Base-by-base conservation (phyloP, 2,888 invertebrate genomes). In the Brenthis daphne region DNA sequence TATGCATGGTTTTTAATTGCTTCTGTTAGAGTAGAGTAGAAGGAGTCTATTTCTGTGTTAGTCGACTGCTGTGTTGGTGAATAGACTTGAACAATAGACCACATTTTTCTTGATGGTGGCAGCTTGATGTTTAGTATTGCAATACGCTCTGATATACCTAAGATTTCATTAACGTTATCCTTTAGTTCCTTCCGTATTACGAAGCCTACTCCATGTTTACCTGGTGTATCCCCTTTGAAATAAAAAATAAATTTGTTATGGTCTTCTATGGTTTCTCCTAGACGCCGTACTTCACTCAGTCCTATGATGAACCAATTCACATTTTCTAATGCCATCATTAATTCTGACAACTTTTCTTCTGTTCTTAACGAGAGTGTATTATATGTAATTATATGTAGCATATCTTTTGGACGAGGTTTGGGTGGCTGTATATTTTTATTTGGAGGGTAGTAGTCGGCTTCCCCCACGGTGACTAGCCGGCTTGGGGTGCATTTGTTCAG, bases 71-170 rank as follows among this genome's bases (percentile, higher is more conserved):
- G 70, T 3, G 68, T 68, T 16, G 70, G 70, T 48, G 68, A 73
- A 14, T 73, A 73, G 12, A 73, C 53, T 67, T 70, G 70, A 13
- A 73, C 61, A 6, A 73, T 65, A n/a, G 70, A 65, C 68, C 68
- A 70, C 33, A 51, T 66, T 57, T 66, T 47, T 6, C 56, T 64
- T 16, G 43, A 3, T 14, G 67, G 68, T 37, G 67, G 66, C n/a
- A 73, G 37, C n/a, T 68, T 67, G 14, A 75, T 53, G 48, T 75
- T 61, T 12, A 61, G 33, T 29, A 74, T 67, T 50, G 56, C 71
- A 56, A 75, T 73, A 20, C 74, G 65, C 16, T 76, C 74, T 5
- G 73, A 74, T 54, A 74, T 57, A 6, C 74, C 76, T 20, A 70
- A 68, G 20, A 74, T 68, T 55, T 69, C 74, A 16, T 16, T 16